phyloP scores from a whole-genome alignment of 2,888 invertebrate species.

The Deilephila elpenor region DNA sequence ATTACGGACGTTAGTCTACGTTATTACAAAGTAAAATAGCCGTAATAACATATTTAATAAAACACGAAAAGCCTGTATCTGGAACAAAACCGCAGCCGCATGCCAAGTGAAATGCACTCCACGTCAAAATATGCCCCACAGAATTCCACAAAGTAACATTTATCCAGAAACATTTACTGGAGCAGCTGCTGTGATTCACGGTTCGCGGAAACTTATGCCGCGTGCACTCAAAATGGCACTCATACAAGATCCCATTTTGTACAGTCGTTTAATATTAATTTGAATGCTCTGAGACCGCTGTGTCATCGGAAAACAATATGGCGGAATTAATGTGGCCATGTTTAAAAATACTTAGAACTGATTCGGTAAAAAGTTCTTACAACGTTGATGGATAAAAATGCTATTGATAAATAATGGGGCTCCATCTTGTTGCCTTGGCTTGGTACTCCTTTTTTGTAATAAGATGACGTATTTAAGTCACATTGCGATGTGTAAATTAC shows the following conservation, averaged over 20 bases:
- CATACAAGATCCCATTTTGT: neutral
- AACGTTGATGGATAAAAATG: neutral
- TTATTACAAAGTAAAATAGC: neutral
- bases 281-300: neutral
- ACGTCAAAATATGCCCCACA: neutral
- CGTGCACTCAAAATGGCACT: conserved; percentile 7
- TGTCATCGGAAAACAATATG: conserved; percentile 5
- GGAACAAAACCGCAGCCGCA: too few species aligned
- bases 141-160: neutral
- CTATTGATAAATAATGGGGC: too few species aligned
- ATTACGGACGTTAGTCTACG: neutral
- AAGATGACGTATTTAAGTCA: too few species aligned
- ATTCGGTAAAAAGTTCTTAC: neutral
- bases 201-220: conserved; percentile 4
- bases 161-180: neutral
- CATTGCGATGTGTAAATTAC: too few species aligned
- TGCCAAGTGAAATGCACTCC: too few species aligned
- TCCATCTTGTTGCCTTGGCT: too few species aligned
- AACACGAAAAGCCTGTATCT: too few species aligned
- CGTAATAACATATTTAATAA: neutral
- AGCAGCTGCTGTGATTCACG: conserved; percentile 10
- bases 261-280: neutral
- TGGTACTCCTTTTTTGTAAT: too few species aligned
- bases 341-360: neutral
- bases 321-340: neutral